A percentile compares a stretch with the other conserved stretches of the same genome.
These are phyloP conservation scores for Aeoliscus strigatus DNA, from an alignment of 2,797 vertebrate genomes.

Conservation along the genomic window DNA sequence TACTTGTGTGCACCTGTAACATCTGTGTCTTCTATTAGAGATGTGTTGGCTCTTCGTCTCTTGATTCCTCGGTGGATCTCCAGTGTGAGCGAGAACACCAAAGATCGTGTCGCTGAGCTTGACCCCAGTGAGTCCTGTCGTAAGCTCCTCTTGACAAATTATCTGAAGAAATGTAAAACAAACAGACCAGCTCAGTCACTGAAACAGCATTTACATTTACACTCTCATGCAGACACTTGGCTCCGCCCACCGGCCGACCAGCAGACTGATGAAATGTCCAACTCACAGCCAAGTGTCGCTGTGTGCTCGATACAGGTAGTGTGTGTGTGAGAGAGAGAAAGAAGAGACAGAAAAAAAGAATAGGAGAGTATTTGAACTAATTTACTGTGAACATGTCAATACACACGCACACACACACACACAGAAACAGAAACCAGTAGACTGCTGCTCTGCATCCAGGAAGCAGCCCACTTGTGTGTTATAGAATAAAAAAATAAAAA, in stretches of 20 bases:
- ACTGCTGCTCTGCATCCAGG: too few relatives aligned
- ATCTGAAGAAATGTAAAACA: neutral
- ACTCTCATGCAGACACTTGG: constrained; percentile 66
- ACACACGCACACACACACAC: too few relatives aligned
- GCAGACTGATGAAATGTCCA: constrained; percentile 42
- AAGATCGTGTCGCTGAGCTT: constrained; percentile 39
- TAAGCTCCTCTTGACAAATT: constrained; percentile 6
- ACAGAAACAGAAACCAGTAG: too few relatives aligned
- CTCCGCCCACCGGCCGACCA: constrained; percentile 44
- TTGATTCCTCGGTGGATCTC: constrained; percentile 59
- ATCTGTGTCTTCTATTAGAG: constrained; percentile 36
- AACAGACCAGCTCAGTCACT: neutral
- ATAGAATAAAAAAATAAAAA: too few relatives aligned
- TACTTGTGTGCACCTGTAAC: too few relatives aligned
- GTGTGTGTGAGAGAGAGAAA: constrained; percentile 1
- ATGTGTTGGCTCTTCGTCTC: constrained; percentile 61
- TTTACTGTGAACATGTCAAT: too few relatives aligned
- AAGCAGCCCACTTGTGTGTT: too few relatives aligned
- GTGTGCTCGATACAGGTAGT: constrained; percentile 78
- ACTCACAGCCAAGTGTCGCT: constrained; percentile 33
- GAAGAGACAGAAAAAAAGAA: too few relatives aligned
- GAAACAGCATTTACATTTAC: neutral
- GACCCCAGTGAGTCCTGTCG: constrained; percentile 54
- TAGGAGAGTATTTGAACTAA: too few relatives aligned
- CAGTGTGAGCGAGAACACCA: constrained; percentile 30